Conservation (phyloP, 2,113 vertebrate genomes). For the Pao palembangensis region DNA sequence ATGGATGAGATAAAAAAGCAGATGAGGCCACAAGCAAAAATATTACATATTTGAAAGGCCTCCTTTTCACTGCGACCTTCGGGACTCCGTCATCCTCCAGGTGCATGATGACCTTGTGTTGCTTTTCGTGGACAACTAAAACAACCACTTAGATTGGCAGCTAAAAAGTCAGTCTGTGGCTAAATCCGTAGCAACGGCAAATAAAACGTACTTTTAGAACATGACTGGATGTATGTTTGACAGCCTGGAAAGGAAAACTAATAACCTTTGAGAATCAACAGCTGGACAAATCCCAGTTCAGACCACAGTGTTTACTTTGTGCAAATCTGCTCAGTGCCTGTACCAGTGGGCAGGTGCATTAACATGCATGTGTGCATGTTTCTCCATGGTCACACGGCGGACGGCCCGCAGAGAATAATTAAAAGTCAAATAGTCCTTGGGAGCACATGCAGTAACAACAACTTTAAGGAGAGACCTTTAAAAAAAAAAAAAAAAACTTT, state of each 20-base stretch:
- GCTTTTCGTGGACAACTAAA: slow-evolving; percentile 29
- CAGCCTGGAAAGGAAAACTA: slow-evolving; percentile 2
- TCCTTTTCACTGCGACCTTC: too few species aligned
- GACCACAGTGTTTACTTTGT: slow-evolving; percentile 29
- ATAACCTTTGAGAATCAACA: slow-evolving; percentile 6
- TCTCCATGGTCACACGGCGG: slow-evolving; percentile 38
- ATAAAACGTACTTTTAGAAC: slow-evolving; percentile 8
- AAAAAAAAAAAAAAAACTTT: slow-evolving; percentile 36
- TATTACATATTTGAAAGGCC: too few species aligned
- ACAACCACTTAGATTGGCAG: too few species aligned
- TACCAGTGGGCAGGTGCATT: slow-evolving; percentile 20
- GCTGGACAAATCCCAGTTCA: slow-evolving; percentile 15
- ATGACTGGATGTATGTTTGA: neutral
- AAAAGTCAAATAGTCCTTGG: slow-evolving; percentile 68
- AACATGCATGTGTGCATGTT: slow-evolving; percentile 21
- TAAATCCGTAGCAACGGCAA: slow-evolving; percentile 3
- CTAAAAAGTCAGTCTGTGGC: slow-evolving; percentile 2
- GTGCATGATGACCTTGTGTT: slow-evolving; percentile 50
- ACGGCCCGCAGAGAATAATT: slow-evolving; percentile 69
- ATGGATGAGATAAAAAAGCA: slow-evolving; percentile 4
- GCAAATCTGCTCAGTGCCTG: neutral
- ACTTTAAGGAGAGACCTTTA: slow-evolving; percentile 65
- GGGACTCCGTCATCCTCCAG: slow-evolving; percentile 25
- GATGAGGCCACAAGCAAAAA: too few species aligned
- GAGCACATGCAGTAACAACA: slow-evolving; percentile 42